phyloP scores from a whole-genome alignment of 2,888 invertebrate species.

The Microplitis deprimator region DNA sequence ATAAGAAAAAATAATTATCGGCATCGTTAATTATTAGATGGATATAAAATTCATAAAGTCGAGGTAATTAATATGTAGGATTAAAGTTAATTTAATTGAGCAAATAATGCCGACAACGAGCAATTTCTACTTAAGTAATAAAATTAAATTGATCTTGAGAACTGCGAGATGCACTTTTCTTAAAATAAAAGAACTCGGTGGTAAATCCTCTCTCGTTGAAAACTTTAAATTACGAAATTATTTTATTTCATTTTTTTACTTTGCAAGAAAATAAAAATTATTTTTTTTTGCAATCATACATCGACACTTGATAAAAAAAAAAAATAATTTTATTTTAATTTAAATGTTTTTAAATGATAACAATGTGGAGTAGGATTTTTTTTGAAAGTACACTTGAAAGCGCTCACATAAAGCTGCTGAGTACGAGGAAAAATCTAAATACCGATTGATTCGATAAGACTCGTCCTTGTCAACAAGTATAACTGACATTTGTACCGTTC shows the following conservation, averaged over 20 bases:
- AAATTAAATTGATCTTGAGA: conserved; percentile 22
- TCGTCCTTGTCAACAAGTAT: neutral
- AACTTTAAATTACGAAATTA: neutral
- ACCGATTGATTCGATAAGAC: conserved; percentile 31
- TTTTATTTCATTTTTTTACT: neutral
- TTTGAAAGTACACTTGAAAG: neutral
- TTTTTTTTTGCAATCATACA: too few relatives aligned
- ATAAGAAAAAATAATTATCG: too few relatives aligned
- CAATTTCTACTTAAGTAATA: conserved; percentile 34
- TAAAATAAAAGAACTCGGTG: conserved; percentile 31
- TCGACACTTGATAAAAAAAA: too few relatives aligned
- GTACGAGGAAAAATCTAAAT: neutral
- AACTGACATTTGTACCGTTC: neutral
- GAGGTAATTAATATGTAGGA: conserved; percentile 14
- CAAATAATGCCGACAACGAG: conserved; percentile 18
- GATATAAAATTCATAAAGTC: neutral
- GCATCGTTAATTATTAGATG: too few relatives aligned
- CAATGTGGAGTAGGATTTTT: neutral
- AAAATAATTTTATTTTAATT: too few relatives aligned
- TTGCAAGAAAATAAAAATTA: neutral
- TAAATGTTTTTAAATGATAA: neutral
- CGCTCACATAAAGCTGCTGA: neutral
- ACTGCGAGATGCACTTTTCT: conserved; percentile 10
- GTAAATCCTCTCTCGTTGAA: neutral
- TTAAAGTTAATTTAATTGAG: conserved; percentile 27